A percentile compares a stretch with the other conserved stretches of the same genome.
phyloP scores from a whole-genome alignment of 2,113 vertebrate genomes.

The Neogale vison region DNA sequence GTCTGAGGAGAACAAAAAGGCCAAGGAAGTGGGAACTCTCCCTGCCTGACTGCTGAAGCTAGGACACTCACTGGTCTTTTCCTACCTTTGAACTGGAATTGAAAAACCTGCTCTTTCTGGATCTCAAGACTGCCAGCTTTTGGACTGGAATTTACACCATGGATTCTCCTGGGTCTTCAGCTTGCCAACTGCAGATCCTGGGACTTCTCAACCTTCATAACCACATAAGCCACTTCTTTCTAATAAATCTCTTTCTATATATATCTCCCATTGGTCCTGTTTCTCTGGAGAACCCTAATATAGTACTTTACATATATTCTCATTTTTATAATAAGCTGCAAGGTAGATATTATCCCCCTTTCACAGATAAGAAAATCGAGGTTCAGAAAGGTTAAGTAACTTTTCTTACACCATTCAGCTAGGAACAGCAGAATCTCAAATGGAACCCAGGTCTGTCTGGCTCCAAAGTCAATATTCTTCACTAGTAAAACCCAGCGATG shows the following conservation, averaged over 20 bases:
- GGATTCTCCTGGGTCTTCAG: neutral
- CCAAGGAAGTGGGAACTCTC: neutral
- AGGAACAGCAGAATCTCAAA: neutral
- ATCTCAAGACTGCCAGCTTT: neutral
- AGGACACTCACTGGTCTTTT: neutral
- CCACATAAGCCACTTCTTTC: neutral
- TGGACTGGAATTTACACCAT: neutral
- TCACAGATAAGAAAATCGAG: neutral
- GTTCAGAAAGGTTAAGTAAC: neutral
- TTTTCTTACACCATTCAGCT: slow-evolving; percentile 1
- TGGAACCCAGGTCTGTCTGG: neutral
- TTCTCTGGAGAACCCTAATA: slow-evolving; percentile 4
- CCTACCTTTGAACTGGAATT: neutral
- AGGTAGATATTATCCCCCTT: neutral
- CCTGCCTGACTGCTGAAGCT: neutral
- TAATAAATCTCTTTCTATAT: neutral
- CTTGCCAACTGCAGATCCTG: neutral
- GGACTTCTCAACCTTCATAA: neutral
- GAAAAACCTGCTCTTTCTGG: neutral
- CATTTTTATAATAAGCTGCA: neutral
- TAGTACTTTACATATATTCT: neutral
- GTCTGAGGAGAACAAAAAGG: neutral
- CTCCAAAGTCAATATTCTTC: neutral
- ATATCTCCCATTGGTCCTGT: neutral
- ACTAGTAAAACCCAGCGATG: neutral